Evolutionary conservation across 2,797 vertebrate genomes (phyloP), one percentile per base, ranked within the genome.

Genomic region (Centroberyx gerrardi): DNA sequence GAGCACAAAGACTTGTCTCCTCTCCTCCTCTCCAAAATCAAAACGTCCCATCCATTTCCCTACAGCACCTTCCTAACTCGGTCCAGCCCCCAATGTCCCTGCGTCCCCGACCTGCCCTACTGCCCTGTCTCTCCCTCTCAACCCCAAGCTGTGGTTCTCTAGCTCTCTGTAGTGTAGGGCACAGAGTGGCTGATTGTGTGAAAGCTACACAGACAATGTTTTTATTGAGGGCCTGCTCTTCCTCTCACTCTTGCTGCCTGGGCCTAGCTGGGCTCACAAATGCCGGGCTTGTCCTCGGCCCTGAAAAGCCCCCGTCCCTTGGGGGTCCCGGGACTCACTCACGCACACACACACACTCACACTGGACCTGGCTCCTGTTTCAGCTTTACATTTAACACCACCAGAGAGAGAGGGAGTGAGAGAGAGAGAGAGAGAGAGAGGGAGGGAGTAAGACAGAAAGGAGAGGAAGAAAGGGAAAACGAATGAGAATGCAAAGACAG

Each of bases 371-470:
- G 92, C 89, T 96, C 94, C 77, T 80, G 92, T 96, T 96, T 94
- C 95, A 91, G 93, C 94, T 96, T 96, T 95, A 95, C 94, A 95
- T 96, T 95, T 94, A 95, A 94, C 93, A 93, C 92, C 92, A 88
- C 83, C 85, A 86, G 65, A 65, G 72, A 88, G 86, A 90, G 77
- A 87, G 70, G 42, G 62, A 77, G 61, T 62, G 60, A 44, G 38
- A 17, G 53, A 44, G 60, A 81, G 68, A 79, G 67, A 77, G 54
- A 54, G 66, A 62, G 38, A 73, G n/a, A 60, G 29, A 48, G 46
- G 65, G 55, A 56, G 52, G 53, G 33, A 40, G 51, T 33, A 61
- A 67, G 67, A 68, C 51, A 70, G 62, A 71, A 33, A 68, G 59
- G 74, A 65, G 61, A n/a, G 77, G 13, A 71, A 70, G 49, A 64